phyloP scores from a whole-genome alignment of 2,888 invertebrate genomes.

The Plebejus argus region DNA sequence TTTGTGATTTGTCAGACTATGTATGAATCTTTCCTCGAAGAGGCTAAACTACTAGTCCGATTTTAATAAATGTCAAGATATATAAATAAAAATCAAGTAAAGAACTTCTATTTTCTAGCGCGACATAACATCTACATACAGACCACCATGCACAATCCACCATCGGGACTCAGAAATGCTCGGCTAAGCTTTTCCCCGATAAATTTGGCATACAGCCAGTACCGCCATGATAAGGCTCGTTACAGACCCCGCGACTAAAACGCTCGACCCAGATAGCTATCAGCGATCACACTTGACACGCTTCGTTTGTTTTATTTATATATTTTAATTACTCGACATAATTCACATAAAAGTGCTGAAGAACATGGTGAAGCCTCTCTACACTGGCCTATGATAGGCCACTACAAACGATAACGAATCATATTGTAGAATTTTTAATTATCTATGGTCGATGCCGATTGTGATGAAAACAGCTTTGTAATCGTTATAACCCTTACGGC shows the following conservation, averaged over 20 bases:
- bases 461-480: too few species aligned
- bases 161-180: slow-evolving; percentile 55
- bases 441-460: too few species aligned
- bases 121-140: slow-evolving; percentile 3
- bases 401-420: neutral
- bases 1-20: too few species aligned
- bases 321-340: slow-evolving; percentile 20
- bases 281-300: slow-evolving; percentile 22
- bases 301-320: slow-evolving; percentile 23
- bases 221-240: slow-evolving; percentile 41
- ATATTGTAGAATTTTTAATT: neutral
- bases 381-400: neutral
- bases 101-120: neutral
- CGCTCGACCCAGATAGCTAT: slow-evolving; percentile 27
- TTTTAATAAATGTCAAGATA: too few species aligned
- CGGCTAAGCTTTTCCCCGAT: slow-evolving; percentile 52
- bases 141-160: slow-evolving; percentile 50
- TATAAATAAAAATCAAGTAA: too few species aligned
- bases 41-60: too few species aligned
- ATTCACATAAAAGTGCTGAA: neutral
- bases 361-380: neutral
- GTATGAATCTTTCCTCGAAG: too few species aligned
- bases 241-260: slow-evolving; percentile 35
- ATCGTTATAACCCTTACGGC: too few species aligned
- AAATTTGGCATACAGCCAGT: slow-evolving; percentile 59